Evolutionary conservation across 2,797 vertebrate genomes (phyloP), one percentile per base, ranked within the genome.

Genomic region (Pseudomugil tenellus): DNA sequence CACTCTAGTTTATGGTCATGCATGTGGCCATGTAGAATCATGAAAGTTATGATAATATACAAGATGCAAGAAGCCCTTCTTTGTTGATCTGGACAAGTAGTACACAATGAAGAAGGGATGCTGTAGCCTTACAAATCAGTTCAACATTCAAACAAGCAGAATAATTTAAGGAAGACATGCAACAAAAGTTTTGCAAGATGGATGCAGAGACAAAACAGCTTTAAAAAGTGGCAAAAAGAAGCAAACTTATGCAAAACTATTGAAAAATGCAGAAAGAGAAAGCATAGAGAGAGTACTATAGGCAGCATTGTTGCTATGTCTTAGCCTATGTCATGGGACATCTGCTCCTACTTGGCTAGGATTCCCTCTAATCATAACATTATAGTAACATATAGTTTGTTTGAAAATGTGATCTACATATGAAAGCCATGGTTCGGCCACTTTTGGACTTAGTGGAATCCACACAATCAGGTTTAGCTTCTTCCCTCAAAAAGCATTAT

Each of bases 371-470:
- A 46, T 8, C 9, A 11, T 21, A n/a, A 46, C 19, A n/a, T n/a
- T 4, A 7, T 2, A 10, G 13, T 2, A 9, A 59, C 35, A 19
- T 3, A 28, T 3, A 28, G 19, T 63, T 8, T 19, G 25, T 29
- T 16, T 41, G n/a, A 52, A 55, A 46, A 34, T 46, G 4, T 6
- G 58, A n/a, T 26, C 35, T 8, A 34, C 13, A 39, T 11, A 55
- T 32, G n/a, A 60, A 65, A 69, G 74, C 87, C 82, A 78, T 68
- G 81, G 74, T 72, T 74, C 12, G 46, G 29, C 67, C 80, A 62
- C 29, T 74, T 83, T 84, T 76, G 55, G 74, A 84, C 84, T 58
- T 6, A 37, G 83, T 78, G 71, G 83, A 84, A 74, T 74, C 63
- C 46, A 63, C 51, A 26, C 67, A 21, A 77, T 72, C 63, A 79